phyloP scores from a whole-genome alignment of 2,888 invertebrate genomes.

The Epistrophe eligans region DNA sequence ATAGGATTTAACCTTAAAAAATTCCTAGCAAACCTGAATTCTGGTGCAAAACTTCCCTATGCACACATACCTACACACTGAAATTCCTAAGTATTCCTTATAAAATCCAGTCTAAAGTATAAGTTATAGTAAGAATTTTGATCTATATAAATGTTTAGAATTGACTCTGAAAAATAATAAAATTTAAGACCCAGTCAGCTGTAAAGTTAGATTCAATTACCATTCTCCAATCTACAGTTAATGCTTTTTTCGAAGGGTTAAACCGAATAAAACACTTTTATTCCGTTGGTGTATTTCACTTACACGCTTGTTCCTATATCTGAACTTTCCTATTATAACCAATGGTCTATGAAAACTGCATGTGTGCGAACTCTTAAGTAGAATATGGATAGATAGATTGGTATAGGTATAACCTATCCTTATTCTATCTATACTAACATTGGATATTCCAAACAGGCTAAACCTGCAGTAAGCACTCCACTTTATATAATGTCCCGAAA shows the following conservation, averaged over 20 bases:
- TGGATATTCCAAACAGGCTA: slow-evolving; percentile 53
- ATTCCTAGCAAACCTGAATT: too few relatives aligned
- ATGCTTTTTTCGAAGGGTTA: slow-evolving; percentile 24
- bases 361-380: slow-evolving; percentile 16
- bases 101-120: background rate
- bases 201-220: slow-evolving; percentile 55
- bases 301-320: background rate
- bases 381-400: background rate
- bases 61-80: too few relatives aligned
- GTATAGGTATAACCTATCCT: background rate
- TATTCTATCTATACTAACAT: slow-evolving; percentile 8
- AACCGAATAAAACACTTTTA: slow-evolving; percentile 13
- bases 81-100: background rate
- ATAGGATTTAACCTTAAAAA: too few relatives aligned
- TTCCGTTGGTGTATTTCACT: background rate
- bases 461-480: slow-evolving; percentile 58
- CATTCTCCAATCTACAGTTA: slow-evolving; percentile 41
- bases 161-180: background rate
- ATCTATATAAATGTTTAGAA: background rate
- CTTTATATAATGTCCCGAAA: slow-evolving; percentile 54
- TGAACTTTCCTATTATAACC: background rate
- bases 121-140: background rate
- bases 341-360: slow-evolving; percentile 40
- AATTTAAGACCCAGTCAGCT: slow-evolving; percentile 18
- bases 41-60: too few relatives aligned